Conservation (phyloP, 2,113 vertebrate species). For the Lophura nycthemera region DNA sequence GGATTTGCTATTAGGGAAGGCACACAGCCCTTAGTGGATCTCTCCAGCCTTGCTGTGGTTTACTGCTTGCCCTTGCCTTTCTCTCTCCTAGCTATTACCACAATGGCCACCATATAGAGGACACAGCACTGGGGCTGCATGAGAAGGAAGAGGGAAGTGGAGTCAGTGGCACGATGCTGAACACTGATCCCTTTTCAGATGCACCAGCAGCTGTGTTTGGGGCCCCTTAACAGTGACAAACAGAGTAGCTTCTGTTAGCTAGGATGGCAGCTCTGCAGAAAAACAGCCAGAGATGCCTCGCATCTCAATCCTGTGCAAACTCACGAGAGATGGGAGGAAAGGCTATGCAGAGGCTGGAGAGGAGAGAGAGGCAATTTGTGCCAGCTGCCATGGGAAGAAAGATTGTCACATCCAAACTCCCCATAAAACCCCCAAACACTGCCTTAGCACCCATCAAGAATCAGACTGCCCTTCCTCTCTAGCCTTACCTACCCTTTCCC, state of each 20-base stretch:
- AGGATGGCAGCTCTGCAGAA: neutral
- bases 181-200: neutral
- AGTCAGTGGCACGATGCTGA: neutral
- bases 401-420: neutral
- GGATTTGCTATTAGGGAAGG: neutral
- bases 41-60: accelerated
- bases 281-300: neutral
- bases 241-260: neutral
- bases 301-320: neutral
- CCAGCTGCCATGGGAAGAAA: neutral
- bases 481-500: neutral
- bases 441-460: neutral
- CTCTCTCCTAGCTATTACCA: neutral
- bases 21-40: accelerated
- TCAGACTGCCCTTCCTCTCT: neutral
- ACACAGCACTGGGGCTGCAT: neutral
- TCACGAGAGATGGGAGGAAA: neutral
- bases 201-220: neutral
- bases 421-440: neutral
- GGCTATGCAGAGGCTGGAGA: neutral
- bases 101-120: neutral
- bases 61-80: neutral
- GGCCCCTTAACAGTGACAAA: neutral
- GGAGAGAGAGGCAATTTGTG: neutral
- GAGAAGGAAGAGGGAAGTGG: neutral